Base-by-base conservation (phyloP, 2,797 vertebrate genomes). In the Rhinogobio ventralis region DNA sequence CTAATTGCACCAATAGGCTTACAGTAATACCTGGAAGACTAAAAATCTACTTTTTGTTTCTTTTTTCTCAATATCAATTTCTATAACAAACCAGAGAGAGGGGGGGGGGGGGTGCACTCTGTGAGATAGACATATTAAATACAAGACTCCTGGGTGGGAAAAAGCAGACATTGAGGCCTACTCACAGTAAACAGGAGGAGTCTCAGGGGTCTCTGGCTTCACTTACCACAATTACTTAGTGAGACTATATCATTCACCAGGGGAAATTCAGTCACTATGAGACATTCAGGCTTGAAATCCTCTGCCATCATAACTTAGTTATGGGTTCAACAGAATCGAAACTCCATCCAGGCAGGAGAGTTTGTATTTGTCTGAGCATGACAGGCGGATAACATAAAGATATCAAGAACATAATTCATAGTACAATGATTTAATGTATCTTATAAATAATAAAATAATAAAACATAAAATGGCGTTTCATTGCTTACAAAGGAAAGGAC, bases 221-320 rank as follows among this genome's bases (percentile, higher is more conserved):
- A 69, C 66, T 69, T 76, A 77, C 14, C 42, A 69, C 64, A 49
- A 49, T 64, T 69, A 77, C 51, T 69, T 55, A 57, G 49, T 82
- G 39, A 49, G 73, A 51, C 55, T 81, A 68, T 55, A 60, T 79
- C 53, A 62, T 79, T 51, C 67, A 72, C 75, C 23, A 79, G 67
- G 69, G 74, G 36, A 71, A 72, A 64, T 64, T 71, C 51, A 81
- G 67, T 45, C 49, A 55, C 79, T 80, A 25, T 25, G 23, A 60
- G 33, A 57, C 33, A 25, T 42, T 73, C 71, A 75, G 69, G 81
- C 68, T 74, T 82, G 30, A 82, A 51, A 75, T 64, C 45, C 14
- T 74, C 81, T 75, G 71, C 69, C 57, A 75, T 83, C 30, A 64
- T 82, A 82, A 75, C 81, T 75, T 75, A 25, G 81, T 82, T 82